Conservation (phyloP, 2,113 vertebrate species). For the Dasypus novemcinctus region DNA sequence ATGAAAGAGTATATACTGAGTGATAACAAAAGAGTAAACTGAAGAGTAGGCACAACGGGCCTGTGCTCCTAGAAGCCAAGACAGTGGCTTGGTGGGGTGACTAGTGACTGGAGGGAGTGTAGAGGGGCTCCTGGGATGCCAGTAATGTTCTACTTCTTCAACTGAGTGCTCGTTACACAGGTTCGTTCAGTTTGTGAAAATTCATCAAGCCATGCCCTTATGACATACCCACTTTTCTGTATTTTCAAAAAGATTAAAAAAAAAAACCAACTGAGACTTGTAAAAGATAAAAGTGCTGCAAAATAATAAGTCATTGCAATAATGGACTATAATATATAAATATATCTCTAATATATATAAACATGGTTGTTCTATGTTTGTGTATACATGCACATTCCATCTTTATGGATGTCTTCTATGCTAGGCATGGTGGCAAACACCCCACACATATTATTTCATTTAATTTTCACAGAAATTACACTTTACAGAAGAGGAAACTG, state of each 20-base stretch:
- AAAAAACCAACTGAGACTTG: background rate
- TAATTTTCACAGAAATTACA: background rate
- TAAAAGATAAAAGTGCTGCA: background rate
- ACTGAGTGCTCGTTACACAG: background rate
- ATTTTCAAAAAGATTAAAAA: background rate
- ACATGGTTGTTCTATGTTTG: background rate
- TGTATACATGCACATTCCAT: background rate
- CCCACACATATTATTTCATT: background rate
- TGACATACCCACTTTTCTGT: background rate
- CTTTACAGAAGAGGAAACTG: conserved; percentile 9
- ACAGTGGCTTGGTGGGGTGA: background rate
- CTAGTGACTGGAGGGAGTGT: background rate
- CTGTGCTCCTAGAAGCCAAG: too few relatives aligned
- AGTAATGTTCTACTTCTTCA: background rate
- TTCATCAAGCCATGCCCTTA: background rate
- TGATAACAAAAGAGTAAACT: too few relatives aligned
- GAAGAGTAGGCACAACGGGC: background rate
- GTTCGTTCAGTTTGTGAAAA: background rate
- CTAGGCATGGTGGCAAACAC: background rate
- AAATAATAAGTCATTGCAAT: background rate
- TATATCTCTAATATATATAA: background rate
- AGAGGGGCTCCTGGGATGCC: background rate
- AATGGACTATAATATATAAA: background rate
- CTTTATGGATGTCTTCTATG: background rate
- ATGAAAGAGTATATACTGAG: background rate